Evolutionary conservation across 2,113 vertebrate genomes (phyloP), one percentile per base, ranked within the genome.

Genomic region (Misgurnus anguillicaudatus): DNA sequence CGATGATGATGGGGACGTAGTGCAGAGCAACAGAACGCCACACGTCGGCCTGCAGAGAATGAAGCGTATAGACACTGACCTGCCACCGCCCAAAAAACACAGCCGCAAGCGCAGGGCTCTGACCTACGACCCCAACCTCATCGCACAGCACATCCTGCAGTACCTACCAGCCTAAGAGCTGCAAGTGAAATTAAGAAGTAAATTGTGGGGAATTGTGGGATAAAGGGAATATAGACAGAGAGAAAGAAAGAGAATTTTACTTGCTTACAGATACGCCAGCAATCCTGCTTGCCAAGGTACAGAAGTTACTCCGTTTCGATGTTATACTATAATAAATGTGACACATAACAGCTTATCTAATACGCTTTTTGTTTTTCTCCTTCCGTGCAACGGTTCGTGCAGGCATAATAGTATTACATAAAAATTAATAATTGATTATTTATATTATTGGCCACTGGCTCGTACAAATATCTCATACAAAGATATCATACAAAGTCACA

Each of bases 101-200:
- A 86, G 86, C 80, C 87, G 91, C 72, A 86, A 79, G 39, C 87
- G 89, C 80, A 86, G 89, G n/a, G 61, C 85, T 4, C 53, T 85
- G 65, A 88, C 79, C 85, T 91, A 89, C 9, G 87, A 93, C 84
- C 91, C 92, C 11, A 88, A 89, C 3, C 60, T 88, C 60, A 72
- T 92, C 45, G 86, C 90, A 0, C 85, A 91, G 80, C 91, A 91
- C 85, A 88, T 93, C 38, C 70, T 92, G 21, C 85, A 90, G 74
- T 90, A 89, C 86, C 85, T 94, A 64, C 89, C 89, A 77, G 86
- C 89, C 78, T 92, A 74, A 85, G 68, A 36, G 71, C 16, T 47
- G 53, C 42, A 55, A 16, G 38, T 42, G 58, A 57, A 48, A 63
- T 53, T 14, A 11, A 31, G 53, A n/a, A 14, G 57, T 21, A 58